Evolutionary conservation across 64 coral and sea anemone species (phyloP), one percentile per base, ranked within the genome.

Genomic region (Actinia tenebrosa): DNA sequence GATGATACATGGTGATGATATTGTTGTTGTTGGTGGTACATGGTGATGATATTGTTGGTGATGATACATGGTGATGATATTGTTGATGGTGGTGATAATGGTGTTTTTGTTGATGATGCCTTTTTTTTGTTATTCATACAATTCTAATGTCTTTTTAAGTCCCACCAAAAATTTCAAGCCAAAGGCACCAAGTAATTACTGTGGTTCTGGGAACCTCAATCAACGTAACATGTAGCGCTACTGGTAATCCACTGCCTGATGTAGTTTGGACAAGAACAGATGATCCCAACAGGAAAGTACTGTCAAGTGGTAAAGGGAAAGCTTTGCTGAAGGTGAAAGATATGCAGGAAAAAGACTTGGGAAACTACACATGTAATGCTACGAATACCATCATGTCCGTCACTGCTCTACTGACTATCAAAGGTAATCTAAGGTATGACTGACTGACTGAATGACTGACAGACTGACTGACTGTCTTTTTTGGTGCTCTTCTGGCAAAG

Each of bases 281-380:
- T 11, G 46, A 56, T 54, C 56, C 53, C 46, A 60, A 54, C 5
- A 26, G 4, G 15, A 13, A 84, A 60, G 50, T 26, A 84, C 82
- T 84, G 46, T 9, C 16, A 56, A 54, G 0, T 84, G 82, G 82
- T 56, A 25, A 56, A 56, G 82, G 82, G 56, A 58, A 27, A 23
- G 82, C 53, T 60, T 37, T 56, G 2, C n/a, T 84, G 22, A 16
- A 25, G 23, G 46, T 84, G 25, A 16, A 54, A 23, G n/a, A 52
- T 27, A 53, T 84, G 18, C 10, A 26, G 53, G 43, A 27, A 42
- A 60, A 85, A 60, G 44, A 61, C 83, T 58, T 85, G 83, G 60
- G 54, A 13, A 85, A 85, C 56, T 85, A 85, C 25, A 58, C 83
- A 0, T 85, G 83, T 85, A 85, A 58, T 64, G 83, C 83, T 17